Evolutionary conservation across 92 coral and sea anemone species (phyloP), one percentile per base, ranked within the genome.

Genomic region (Muricea muricata): DNA sequence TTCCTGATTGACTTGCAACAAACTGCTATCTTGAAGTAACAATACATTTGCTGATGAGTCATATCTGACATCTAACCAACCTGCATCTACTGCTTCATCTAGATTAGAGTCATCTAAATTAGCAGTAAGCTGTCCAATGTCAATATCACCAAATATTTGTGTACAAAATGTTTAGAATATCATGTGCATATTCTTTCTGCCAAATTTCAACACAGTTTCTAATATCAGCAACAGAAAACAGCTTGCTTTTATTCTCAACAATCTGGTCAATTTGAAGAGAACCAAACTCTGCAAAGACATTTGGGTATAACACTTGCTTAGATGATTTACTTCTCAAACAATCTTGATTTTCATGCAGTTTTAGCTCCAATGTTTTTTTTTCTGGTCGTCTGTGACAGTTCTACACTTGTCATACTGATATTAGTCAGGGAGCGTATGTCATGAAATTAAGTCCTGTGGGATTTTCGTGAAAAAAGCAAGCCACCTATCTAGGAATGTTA

Each of bases 121-220:
- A 26, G 42, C 39, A 21, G 70, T 74, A 31, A 82, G 18, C 46
- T 82, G 70, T 33, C 20, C 0, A 10, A 41, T 50, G 32, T 58
- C 65, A 9, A 87, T 31, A 55, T 82, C 87, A 72, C 70, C 77
- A 87, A 81, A 87, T 1, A 82, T 48, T 60, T 65, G 20, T 30
- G 73, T 30, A 47, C n/a, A 87, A 65, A 7, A 45, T 88, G 30
- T n/a, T 23, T 29, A 88, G 35, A 17, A 84, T 73, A 17, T 75
- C 85, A 20, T 28, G 1, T 33, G 72, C 67, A 45, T 84, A 85
- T 30, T 84, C 85, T 60, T 45, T 46, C 31, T 78, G 61, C 89
- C 86, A 89, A 30, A 89, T 88, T 79, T 89, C 92, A 40, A 84
- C 89, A 57, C 80, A 41, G 13, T 74, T 45, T 63, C 46, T 74